Percentiles rank a stretch among this genome's conserved stretches.
These are phyloP conservation scores for Drosophila lacertosa DNA, from an alignment of 1,140 invertebrate species.

Conservation along the genomic window DNA sequence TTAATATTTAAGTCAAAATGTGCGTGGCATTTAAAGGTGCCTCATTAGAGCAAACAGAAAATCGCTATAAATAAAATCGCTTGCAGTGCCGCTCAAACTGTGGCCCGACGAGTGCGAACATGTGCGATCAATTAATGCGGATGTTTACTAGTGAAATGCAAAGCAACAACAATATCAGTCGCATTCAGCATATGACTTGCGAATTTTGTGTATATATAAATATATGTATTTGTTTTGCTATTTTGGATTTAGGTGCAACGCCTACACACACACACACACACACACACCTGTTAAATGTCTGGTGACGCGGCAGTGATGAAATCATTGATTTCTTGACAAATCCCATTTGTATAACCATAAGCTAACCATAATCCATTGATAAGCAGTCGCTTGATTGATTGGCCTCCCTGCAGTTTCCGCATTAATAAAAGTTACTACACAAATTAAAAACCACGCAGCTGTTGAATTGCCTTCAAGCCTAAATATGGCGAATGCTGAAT, in stretches of 20 bases:
- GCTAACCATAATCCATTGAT: neutral
- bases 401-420: slow-evolving; percentile 2
- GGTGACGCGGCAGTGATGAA: slow-evolving; percentile 6
- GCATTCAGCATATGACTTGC: slow-evolving; percentile 34
- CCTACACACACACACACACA: slow-evolving; percentile 18
- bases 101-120: slow-evolving; percentile 31
- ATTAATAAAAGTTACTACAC: neutral
- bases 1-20: slow-evolving; percentile 15
- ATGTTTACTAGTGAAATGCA: slow-evolving; percentile 27
- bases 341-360: neutral
- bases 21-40: slow-evolving; percentile 43
- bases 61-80: neutral
- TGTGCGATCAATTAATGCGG: slow-evolving; percentile 30
- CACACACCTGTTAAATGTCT: slow-evolving; percentile 4
- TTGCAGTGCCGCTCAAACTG: slow-evolving; percentile 25
- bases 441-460: neutral
- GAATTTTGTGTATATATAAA: slow-evolving; percentile 2
- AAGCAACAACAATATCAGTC: slow-evolving; percentile 3
- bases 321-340: slow-evolving; percentile 24
- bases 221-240: neutral
- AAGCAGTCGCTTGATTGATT: slow-evolving; percentile 14
- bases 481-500: neutral
- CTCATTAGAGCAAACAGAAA: slow-evolving; percentile 36
- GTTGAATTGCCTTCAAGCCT: neutral
- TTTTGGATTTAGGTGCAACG: slow-evolving; percentile 16